Conservation (phyloP, 1,140 invertebrate genomes). For the Drosophila varians region DNA sequence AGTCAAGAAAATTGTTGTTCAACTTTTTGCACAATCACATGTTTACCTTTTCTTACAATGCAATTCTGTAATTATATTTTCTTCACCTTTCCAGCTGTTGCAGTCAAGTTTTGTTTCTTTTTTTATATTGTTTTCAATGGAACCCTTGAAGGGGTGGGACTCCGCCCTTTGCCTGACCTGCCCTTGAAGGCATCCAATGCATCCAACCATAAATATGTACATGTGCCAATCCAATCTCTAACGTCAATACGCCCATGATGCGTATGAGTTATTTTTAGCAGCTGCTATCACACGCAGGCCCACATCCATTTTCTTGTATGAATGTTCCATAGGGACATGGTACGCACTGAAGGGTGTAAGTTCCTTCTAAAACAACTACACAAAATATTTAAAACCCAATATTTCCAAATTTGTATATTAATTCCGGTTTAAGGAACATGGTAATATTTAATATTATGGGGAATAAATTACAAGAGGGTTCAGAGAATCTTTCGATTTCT, state of each 20-base stretch:
- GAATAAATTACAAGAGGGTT: constrained; percentile 31
- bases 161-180: constrained; percentile 12
- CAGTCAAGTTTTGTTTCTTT: constrained; percentile 47
- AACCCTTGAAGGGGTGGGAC: neutral
- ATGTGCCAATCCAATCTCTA: constrained; percentile 51
- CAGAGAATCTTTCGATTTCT: constrained; percentile 37
- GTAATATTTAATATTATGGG: no score
- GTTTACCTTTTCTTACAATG: constrained; percentile 69
- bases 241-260: constrained; percentile 42
- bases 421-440: no score
- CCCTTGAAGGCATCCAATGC: constrained; percentile 29
- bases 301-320: constrained; percentile 6
- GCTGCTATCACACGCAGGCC: constrained; percentile 47
- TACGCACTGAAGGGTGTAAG: constrained; percentile 28
- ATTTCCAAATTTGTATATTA: neutral
- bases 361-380: neutral
- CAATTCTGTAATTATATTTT: constrained; percentile 55
- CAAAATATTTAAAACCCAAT: neutral
- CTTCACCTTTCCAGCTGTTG: constrained; percentile 21
- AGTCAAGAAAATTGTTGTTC: constrained; percentile 14
- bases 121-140: neutral
- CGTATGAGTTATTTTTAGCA: constrained; percentile 47
- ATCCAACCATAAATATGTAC: constrained; percentile 48
- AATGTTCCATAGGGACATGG: constrained; percentile 25
- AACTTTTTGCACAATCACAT: constrained; percentile 58